Evolutionary conservation across 2,113 vertebrate species (phyloP).

Genomic region (Oxyura jamaicensis): DNA sequence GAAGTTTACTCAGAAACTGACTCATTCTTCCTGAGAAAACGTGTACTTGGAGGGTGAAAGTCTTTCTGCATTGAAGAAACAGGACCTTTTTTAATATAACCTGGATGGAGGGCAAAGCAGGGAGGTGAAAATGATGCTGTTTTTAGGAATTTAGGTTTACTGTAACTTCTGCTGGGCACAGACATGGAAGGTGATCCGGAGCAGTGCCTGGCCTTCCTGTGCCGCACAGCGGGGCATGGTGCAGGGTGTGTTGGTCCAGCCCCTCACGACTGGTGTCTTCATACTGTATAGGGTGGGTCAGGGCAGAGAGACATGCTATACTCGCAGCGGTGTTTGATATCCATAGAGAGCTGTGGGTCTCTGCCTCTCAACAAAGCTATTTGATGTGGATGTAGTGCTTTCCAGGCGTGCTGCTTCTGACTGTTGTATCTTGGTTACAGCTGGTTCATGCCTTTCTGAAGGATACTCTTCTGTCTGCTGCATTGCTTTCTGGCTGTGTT

Average conservation of each 20-base stretch:
- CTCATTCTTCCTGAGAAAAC: conserved; percentile 23
- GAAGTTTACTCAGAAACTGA: conserved; percentile 18
- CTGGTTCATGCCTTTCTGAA: neutral
- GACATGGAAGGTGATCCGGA: neutral
- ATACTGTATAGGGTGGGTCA: neutral
- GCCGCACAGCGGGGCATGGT: rapidly evolving
- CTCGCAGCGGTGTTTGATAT: neutral
- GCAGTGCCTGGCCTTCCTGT: neutral
- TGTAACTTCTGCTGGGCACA: neutral
- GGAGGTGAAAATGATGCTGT: neutral
- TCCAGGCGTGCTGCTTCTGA: neutral
- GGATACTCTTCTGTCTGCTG: neutral
- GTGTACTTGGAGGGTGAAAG: neutral
- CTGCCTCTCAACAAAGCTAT: neutral
- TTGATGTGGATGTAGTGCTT: neutral
- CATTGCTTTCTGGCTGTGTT: neutral
- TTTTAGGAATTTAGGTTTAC: neutral
- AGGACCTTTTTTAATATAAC: conserved; percentile 11
- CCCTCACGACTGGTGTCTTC: rapidly evolving
- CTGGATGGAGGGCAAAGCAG: neutral
- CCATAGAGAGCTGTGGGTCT: neutral
- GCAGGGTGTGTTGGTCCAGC: neutral
- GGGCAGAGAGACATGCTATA: rapidly evolving
- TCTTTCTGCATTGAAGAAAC: conserved; percentile 19
- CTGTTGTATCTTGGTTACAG: neutral